Conservation (phyloP, 2,113 vertebrate species). For the Pedionomus torquatus region DNA sequence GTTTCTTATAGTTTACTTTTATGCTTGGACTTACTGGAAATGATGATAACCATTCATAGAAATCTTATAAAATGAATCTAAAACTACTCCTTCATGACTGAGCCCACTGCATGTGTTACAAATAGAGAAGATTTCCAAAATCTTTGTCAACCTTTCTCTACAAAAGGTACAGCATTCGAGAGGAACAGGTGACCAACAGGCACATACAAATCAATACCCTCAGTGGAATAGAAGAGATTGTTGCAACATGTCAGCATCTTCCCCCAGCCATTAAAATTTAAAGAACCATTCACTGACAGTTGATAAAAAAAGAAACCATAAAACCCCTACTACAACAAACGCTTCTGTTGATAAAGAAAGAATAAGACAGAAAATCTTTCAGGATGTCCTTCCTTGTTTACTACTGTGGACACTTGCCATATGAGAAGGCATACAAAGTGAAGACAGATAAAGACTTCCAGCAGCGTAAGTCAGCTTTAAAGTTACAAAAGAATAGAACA, state of each 20-base stretch:
- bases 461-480: not conserved
- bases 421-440: not conserved
- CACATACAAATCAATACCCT: not conserved
- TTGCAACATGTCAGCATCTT: not conserved
- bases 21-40: not conserved
- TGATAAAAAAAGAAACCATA: not conserved
- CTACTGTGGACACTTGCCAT: conserved; percentile 10
- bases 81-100: not conserved
- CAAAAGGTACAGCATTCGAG: not conserved
- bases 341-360: not conserved
- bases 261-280: not conserved
- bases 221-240: not conserved
- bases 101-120: not conserved
- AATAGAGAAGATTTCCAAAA: not conserved
- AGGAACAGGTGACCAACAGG: not conserved
- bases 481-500: not conserved
- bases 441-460: not conserved
- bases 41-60: not conserved
- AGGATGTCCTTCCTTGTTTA: conserved; percentile 64
- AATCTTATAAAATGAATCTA: not conserved
- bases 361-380: conserved; percentile 66
- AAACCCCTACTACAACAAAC: not conserved
- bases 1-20: not conserved
- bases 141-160: not conserved
- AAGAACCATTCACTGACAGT: not conserved